These are phyloP conservation scores for Corynorhinus townsendii DNA, from an alignment of 2,113 vertebrate species.

Conservation along the genomic window DNA sequence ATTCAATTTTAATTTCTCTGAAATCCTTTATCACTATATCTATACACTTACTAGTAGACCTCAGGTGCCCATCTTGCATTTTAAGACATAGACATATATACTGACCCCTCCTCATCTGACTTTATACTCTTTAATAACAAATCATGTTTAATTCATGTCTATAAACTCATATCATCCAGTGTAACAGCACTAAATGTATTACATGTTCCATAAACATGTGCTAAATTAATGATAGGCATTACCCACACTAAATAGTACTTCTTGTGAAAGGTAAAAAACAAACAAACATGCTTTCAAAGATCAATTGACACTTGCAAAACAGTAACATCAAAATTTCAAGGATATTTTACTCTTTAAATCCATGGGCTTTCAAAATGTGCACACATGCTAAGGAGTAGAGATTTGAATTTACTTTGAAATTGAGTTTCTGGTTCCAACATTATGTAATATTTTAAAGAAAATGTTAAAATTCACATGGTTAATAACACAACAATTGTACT, in stretches of 20 bases:
- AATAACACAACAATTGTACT: background rate
- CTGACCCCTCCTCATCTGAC: background rate
- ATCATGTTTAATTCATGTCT: background rate
- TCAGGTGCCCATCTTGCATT: background rate
- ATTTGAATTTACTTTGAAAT: conserved; percentile 17
- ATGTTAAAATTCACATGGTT: background rate
- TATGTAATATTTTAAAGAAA: conserved; percentile 26
- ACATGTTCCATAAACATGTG: background rate
- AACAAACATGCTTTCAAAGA: background rate
- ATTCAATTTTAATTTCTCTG: background rate
- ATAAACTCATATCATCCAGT: background rate
- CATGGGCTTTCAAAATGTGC: background rate
- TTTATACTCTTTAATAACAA: background rate
- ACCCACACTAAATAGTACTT: background rate
- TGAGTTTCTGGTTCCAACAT: background rate
- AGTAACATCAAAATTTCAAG: background rate
- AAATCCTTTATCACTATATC: background rate
- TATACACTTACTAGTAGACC: background rate
- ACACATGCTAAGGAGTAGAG: background rate
- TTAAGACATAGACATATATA: background rate
- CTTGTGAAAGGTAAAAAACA: background rate
- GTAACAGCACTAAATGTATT: background rate
- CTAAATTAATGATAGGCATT: background rate
- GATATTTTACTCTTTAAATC: background rate
- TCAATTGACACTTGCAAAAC: background rate